A percentile compares a stretch with the other conserved stretches of the same genome.
These are phyloP conservation scores for Actinia equina DNA, from an alignment of 64 coral and sea anemone genomes.

Conservation along the genomic window DNA sequence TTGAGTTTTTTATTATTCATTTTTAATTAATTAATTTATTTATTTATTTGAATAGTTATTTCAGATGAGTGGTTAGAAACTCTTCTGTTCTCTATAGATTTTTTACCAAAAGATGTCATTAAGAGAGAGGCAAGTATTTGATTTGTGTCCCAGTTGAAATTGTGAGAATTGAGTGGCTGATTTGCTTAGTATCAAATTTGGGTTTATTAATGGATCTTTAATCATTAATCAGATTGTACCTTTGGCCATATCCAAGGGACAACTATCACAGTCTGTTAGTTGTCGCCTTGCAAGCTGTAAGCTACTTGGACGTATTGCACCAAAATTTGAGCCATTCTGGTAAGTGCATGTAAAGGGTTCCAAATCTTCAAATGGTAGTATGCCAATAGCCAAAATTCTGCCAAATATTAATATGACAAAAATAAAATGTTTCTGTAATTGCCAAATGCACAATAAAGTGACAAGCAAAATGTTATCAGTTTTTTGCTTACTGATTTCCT, in stretches of 20 bases:
- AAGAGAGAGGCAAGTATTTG: slow-evolving; percentile 96
- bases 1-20: no score
- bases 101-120: slow-evolving; percentile 95
- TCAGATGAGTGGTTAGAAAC: slow-evolving; percentile 86
- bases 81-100: slow-evolving; percentile 62
- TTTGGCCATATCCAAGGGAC: slow-evolving; percentile 90
- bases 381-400: no score
- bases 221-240: slow-evolving; percentile 57
- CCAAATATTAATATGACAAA: no score
- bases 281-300: slow-evolving; percentile 94
- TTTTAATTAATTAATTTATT: no score
- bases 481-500: background rate
- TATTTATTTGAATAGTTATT: slow-evolving; percentile 40
- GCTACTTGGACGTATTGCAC: slow-evolving; percentile 76
- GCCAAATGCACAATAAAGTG: no score
- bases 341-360: slow-evolving; percentile 3
- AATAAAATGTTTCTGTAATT: no score
- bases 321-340: slow-evolving; percentile 96
- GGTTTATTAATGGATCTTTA: no score
- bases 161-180: no score
- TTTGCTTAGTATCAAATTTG: background rate
- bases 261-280: slow-evolving; percentile 87
- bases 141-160: background rate
- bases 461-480: no score
- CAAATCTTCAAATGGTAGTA: no score